Conservation (phyloP, 1,140 invertebrate species). For the Achatina immaculata region DNA sequence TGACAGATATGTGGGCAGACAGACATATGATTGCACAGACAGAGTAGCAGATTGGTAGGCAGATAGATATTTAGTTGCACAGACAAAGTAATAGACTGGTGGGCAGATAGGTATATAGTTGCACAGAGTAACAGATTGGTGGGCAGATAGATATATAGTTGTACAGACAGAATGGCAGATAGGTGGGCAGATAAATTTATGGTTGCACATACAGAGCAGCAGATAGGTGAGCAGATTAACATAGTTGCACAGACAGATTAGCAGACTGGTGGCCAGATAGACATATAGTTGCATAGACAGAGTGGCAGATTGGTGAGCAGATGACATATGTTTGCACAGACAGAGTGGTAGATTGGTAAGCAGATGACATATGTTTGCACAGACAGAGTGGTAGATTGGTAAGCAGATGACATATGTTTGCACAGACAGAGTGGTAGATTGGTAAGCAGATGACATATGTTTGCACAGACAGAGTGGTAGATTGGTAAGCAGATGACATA, state of each 20-base stretch:
- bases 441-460: not conserved
- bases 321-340: no score
- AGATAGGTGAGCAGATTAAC: conserved; percentile 7
- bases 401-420: not conserved
- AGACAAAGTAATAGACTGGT: not conserved
- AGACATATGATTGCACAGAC: not conserved
- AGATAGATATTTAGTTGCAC: not conserved
- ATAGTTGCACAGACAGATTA: conserved; percentile 17
- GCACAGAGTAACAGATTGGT: not conserved
- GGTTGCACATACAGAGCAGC: no score
- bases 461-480: not conserved
- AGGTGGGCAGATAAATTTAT: not conserved
- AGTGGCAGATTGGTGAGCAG: not conserved
- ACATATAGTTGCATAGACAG: conserved; percentile 21
- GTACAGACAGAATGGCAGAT: not conserved
- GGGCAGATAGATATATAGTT: not conserved
- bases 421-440: not conserved
- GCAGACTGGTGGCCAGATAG: not conserved
- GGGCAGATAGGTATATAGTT: not conserved
- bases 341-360: no score
- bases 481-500: not conserved
- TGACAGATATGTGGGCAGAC: not conserved
- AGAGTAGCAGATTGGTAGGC: not conserved
- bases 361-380: no score
- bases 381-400: not conserved